These are phyloP conservation scores for Rhorus exstirpatorius DNA, from an alignment of 2,888 invertebrate species.

Conservation along the genomic window DNA sequence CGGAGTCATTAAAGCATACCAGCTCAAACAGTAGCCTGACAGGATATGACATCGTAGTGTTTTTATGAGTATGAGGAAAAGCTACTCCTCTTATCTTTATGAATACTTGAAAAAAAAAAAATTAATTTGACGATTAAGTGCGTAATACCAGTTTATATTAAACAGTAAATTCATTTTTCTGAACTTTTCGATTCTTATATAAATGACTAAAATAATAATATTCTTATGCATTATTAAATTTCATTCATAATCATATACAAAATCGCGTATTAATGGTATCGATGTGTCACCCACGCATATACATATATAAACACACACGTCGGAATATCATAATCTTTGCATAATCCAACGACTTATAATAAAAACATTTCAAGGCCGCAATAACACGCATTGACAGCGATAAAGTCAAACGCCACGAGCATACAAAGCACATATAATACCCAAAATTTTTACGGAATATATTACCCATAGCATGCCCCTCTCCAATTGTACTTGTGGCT, in stretches of 20 bases:
- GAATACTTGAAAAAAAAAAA: neutral
- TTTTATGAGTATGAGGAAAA: neutral
- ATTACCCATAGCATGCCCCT: conserved; percentile 23
- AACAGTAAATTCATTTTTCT: neutral
- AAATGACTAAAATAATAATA: no score
- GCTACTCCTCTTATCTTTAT: neutral
- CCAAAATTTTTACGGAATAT: conserved; percentile 18
- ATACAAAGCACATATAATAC: conserved; percentile 10
- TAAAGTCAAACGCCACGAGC: conserved; percentile 15
- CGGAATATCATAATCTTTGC: conserved; percentile 30
- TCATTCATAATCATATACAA: neutral
- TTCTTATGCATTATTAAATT: neutral
- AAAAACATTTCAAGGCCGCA: conserved; percentile 41
- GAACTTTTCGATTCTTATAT: no score
- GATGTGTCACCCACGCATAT: conserved; percentile 4
- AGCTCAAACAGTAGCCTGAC: conserved; percentile 15
- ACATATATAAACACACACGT: neutral
- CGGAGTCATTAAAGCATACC: conserved; percentile 2
- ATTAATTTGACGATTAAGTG: neutral
- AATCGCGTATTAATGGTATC: neutral
- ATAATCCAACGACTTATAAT: conserved; percentile 45
- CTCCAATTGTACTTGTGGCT: conserved; percentile 31
- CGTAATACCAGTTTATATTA: neutral
- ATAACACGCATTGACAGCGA: conserved; percentile 41
- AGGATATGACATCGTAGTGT: neutral